phyloP scores from a whole-genome alignment of 2,888 invertebrate genomes.

The Apamea anceps region DNA sequence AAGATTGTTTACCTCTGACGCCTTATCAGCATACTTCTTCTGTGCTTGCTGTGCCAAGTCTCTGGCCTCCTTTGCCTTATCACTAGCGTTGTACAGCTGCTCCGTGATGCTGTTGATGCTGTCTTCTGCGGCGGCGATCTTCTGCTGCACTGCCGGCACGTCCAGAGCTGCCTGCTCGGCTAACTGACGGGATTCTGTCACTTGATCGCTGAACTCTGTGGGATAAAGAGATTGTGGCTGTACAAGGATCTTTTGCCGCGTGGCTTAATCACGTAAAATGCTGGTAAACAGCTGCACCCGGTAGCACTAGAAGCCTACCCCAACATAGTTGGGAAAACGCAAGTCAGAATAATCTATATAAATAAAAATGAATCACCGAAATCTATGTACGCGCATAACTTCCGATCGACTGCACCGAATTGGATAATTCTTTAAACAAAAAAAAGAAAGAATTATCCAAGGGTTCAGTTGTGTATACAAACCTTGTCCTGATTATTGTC shows the following conservation, averaged over 20 bases:
- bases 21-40: conserved; percentile 93
- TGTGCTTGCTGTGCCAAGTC: conserved; percentile 94
- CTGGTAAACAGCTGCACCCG: not conserved
- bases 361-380: no score
- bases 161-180: conserved; percentile 94
- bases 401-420: no score
- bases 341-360: no score
- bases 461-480: no score
- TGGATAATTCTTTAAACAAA: no score
- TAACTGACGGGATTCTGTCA: conserved; percentile 95
- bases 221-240: not conserved
- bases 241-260: not conserved
- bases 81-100: conserved; percentile 94
- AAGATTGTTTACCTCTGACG: conserved; percentile 91
- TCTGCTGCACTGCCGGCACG: conserved; percentile 93
- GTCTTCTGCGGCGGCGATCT: conserved; percentile 91
- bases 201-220: conserved; percentile 96
- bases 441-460: no score
- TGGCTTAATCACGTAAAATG: not conserved
- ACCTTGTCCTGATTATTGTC: no score
- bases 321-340: not conserved
- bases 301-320: not conserved
- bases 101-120: conserved; percentile 93
- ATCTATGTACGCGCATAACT: no score
- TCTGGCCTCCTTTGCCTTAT: conserved; percentile 93